Evolutionary conservation across 2,797 vertebrate species (phyloP), one percentile per base, ranked within the genome.

Genomic region (Setipinna tenuifilis): DNA sequence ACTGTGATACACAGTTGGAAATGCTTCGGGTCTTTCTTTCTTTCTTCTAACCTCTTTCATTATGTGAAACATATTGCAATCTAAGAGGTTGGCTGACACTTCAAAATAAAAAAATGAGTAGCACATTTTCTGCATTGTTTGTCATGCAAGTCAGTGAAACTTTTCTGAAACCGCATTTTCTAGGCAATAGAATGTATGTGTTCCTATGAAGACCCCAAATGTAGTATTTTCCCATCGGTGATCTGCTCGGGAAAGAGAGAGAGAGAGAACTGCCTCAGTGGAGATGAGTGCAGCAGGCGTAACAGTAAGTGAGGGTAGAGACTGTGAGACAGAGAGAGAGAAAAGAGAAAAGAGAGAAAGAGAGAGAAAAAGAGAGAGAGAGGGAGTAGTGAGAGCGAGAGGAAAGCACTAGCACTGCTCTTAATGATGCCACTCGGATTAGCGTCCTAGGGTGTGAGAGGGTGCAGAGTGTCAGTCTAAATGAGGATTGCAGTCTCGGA

Each of bases 381-480:
- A 82, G 41, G 41, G 19, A 21, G 17, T 14, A 44, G 25, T 16
- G 35, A 48, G 44, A 48, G 62, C 68, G 65, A 82, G 58, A 6
- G 61, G 17, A 17, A 31, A 57, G 78, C 23, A 48, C 62, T 41
- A 19, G 71, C 71, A 78, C 50, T 28, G 54, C 35, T 78, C 35
- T 44, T 78, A 78, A 78, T 78, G 71, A 78, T 44, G 71, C 16
- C 16, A 6, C 71, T 78, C 31, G 17, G 68, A 75, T 75, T 75
- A 75, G 68, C 16, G 35, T 78, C 71, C 71, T 78, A 44, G 71
- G 71, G 31, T 44, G 71, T 78, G 71, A 78, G 41, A 78, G 71
- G 71, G 35, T 78, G 71, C 71, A 21, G 71, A 6, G 19, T 78
- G 71, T 78, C 71, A 78, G 31, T 78, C 71, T 78, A 78, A 78